These are phyloP conservation scores for Cerastis leucographa DNA, from an alignment of 2,888 invertebrate genomes.

Conservation along the genomic window DNA sequence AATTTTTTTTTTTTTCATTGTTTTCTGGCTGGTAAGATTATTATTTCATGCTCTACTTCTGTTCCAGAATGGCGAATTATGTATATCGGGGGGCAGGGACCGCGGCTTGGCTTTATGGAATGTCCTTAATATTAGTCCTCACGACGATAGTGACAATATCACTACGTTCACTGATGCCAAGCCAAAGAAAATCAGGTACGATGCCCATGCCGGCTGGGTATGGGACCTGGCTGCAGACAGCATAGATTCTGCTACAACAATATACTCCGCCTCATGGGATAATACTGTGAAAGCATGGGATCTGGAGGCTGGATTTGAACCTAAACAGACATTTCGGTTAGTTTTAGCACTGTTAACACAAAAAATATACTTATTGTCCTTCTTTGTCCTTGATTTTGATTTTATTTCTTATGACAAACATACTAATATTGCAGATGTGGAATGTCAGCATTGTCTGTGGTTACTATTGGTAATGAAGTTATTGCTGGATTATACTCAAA, in stretches of 20 bases:
- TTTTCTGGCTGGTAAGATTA: neutral
- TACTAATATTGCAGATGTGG: slow-evolving; percentile 78
- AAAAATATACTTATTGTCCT: neutral
- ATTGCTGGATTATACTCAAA: slow-evolving; percentile 90
- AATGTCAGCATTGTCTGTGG: slow-evolving; percentile 90
- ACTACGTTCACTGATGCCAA: slow-evolving; percentile 75
- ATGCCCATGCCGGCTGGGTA: slow-evolving; percentile 92
- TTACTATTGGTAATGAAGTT: slow-evolving; percentile 85
- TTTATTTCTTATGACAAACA: neutral
- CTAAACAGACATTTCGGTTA: slow-evolving; percentile 87
- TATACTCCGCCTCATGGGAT: slow-evolving; percentile 92
- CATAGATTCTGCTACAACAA: slow-evolving; percentile 79
- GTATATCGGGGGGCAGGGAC: slow-evolving; percentile 91
- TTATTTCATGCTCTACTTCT: slow-evolving; percentile 38
- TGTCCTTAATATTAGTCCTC: slow-evolving; percentile 79
- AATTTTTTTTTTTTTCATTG: neutral
- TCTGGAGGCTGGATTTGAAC: slow-evolving; percentile 82
- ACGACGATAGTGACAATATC: slow-evolving; percentile 72
- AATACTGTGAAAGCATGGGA: slow-evolving; percentile 91
- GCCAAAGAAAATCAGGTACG: slow-evolving; percentile 79
- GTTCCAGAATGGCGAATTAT: slow-evolving; percentile 85
- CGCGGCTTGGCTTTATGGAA: slow-evolving; percentile 90
- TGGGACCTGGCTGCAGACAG: slow-evolving; percentile 90
- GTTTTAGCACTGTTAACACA: slow-evolving; percentile 45
- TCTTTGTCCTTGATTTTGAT: neutral